These are phyloP conservation scores for Apteryx mantelli DNA, from an alignment of 2,113 vertebrate species.

Conservation along the genomic window DNA sequence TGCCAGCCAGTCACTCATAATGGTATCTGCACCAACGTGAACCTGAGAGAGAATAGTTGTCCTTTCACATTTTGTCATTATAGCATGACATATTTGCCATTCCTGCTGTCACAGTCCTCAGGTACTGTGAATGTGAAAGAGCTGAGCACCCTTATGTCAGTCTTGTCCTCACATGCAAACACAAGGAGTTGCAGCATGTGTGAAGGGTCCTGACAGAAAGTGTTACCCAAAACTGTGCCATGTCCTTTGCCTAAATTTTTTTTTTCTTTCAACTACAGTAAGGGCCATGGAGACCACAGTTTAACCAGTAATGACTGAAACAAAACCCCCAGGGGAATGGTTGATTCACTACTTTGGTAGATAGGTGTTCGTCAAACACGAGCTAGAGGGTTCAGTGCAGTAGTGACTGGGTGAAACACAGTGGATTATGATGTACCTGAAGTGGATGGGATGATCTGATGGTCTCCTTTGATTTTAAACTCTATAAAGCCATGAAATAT, in stretches of 20 bases:
- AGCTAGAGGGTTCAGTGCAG: not conserved
- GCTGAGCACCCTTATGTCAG: not conserved
- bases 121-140: not conserved
- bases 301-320: not conserved
- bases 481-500: conserved; percentile 1
- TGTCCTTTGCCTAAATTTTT: not conserved
- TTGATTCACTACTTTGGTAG: not conserved
- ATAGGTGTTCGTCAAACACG: not conserved
- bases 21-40: not conserved
- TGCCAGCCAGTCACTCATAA: not conserved
- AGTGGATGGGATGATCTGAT: not conserved
- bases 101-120: not conserved
- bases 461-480: conserved; percentile 5
- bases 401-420: not conserved
- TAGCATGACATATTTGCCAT: not conserved
- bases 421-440: not conserved
- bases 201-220: not conserved
- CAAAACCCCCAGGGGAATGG: not conserved
- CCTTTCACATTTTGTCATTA: not conserved
- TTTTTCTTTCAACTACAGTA: not conserved
- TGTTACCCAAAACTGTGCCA: not conserved
- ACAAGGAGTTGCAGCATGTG: not conserved
- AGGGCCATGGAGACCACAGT: not conserved
- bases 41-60: not conserved
- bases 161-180: not conserved